A percentile compares a stretch with the other conserved stretches of the same genome.
phyloP scores from a whole-genome alignment of 2,888 invertebrate genomes.

The Lapara coniferarum region DNA sequence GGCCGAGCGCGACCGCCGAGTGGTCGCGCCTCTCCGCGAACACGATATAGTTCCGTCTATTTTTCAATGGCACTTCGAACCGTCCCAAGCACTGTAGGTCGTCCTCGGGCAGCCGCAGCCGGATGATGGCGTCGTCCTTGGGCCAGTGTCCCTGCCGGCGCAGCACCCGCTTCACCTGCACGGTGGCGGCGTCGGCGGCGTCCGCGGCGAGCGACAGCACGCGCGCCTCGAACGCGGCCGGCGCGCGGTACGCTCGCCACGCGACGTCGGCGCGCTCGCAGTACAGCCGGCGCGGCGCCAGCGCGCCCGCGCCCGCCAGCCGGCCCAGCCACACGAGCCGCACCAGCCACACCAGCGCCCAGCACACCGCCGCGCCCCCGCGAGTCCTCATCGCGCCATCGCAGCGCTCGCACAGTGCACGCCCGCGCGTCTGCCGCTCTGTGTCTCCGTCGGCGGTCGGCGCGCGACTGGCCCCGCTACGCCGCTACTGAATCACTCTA shows the following conservation, averaged over 20 bases:
- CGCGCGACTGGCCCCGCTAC: constrained; percentile 70
- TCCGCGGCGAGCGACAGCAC: constrained; percentile 71
- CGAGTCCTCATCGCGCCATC: constrained; percentile 81
- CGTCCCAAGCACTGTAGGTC: constrained; percentile 71
- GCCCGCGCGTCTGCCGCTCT: constrained; percentile 49
- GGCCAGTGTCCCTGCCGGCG: constrained; percentile 76
- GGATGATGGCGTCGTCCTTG: constrained; percentile 64
- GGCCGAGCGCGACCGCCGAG: constrained; percentile 76
- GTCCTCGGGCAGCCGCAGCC: constrained; percentile 65
- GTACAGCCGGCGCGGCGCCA: constrained; percentile 73
- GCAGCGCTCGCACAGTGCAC: constrained; percentile 59
- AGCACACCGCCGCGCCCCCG: constrained; percentile 79
- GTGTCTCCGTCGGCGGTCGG: constrained; percentile 70
- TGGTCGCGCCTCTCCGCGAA: constrained; percentile 77
- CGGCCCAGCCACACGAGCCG: constrained; percentile 61
- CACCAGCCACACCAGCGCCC: constrained; percentile 68
- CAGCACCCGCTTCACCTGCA: constrained; percentile 72
- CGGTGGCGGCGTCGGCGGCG: constrained; percentile 77
- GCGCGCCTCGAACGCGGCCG: constrained; percentile 79
- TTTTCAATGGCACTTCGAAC: constrained; percentile 76
- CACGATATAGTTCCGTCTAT: constrained; percentile 77
- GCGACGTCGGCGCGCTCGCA: constrained; percentile 82
- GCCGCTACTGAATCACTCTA: constrained; percentile 32
- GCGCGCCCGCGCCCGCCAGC: constrained; percentile 52
- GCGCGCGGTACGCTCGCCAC: constrained; percentile 80